These are phyloP conservation scores for Stichopus horrens DNA, from an alignment of 53 echinoderm and acorn worm genomes.

Conservation along the genomic window DNA sequence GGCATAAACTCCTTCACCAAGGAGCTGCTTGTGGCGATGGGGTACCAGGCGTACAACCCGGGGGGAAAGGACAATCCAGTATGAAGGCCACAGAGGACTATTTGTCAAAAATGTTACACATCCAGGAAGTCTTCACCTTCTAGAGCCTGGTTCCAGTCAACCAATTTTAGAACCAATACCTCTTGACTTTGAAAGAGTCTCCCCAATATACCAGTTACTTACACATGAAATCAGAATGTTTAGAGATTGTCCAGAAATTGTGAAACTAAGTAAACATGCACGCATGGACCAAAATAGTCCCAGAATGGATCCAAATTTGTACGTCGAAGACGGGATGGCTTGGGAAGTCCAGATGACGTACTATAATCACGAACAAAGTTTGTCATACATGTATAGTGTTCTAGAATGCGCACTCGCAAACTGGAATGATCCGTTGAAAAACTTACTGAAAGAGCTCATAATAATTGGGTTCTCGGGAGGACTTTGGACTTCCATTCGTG, in stretches of 20 bases:
- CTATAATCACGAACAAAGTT: not conserved
- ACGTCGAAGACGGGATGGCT: not conserved
- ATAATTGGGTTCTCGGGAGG: not conserved
- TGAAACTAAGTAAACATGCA: no score
- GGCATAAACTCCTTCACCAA: no score
- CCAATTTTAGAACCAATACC: not conserved
- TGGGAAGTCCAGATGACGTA: not conserved
- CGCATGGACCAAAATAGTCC: not conserved
- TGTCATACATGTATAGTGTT: fast-evolving
- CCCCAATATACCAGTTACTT: not conserved
- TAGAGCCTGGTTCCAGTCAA: not conserved
- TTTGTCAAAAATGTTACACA: not conserved
- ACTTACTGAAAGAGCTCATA: not conserved
- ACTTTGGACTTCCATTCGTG: not conserved
- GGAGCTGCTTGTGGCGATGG: not conserved
- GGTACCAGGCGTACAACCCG: not conserved
- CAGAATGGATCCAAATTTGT: not conserved
- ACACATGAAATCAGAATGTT: not conserved
- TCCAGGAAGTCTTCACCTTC: not conserved
- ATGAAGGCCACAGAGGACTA: not conserved
- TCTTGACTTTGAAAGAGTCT: not conserved
- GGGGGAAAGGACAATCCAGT: not conserved
- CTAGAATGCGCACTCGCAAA: not conserved
- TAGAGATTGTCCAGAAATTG: not conserved
- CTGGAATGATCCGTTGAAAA: not conserved